A percentile compares a stretch with the other conserved stretches of the same genome.
Conservation (phyloP, 2,888 invertebrate species). For the Lycocerus yunnanus region DNA sequence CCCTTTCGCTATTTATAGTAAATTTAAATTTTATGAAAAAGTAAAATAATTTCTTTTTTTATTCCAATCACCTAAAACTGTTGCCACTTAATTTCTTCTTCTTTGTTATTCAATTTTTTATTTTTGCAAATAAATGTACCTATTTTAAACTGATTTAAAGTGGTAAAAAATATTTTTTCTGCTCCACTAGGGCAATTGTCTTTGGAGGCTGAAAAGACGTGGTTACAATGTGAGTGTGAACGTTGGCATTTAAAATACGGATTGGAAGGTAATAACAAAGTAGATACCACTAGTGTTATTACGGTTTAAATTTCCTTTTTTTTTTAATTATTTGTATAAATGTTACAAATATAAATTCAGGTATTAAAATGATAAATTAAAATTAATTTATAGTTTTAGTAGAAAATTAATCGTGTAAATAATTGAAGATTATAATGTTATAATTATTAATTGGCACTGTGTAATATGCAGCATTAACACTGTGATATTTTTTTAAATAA, state of each 20-base stretch:
- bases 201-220: conserved; percentile 85
- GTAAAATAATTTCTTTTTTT: neutral
- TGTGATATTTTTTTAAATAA: conserved; percentile 49
- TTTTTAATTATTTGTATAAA: neutral
- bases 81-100: neutral
- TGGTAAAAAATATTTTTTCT: neutral
- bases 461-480: conserved; percentile 36
- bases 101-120: neutral
- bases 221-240: conserved; percentile 89
- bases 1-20: neutral
- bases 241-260: conserved; percentile 84
- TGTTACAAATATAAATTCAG: conserved; percentile 17
- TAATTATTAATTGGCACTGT: conserved; percentile 21
- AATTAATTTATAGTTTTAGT: conserved; percentile 7
- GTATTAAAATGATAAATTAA: conserved; percentile 8
- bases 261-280: conserved; percentile 70
- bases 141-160: neutral
- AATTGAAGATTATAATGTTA: conserved; percentile 12
- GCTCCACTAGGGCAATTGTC: conserved; percentile 75
- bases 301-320: conserved; percentile 11
- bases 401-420: conserved; percentile 8
- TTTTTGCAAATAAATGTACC: neutral
- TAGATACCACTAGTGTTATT: conserved; percentile 45
- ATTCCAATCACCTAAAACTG: neutral
- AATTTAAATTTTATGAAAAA: neutral